These are phyloP conservation scores for Syrphus vitripennis DNA, from an alignment of 2,888 invertebrate species.

Conservation along the genomic window DNA sequence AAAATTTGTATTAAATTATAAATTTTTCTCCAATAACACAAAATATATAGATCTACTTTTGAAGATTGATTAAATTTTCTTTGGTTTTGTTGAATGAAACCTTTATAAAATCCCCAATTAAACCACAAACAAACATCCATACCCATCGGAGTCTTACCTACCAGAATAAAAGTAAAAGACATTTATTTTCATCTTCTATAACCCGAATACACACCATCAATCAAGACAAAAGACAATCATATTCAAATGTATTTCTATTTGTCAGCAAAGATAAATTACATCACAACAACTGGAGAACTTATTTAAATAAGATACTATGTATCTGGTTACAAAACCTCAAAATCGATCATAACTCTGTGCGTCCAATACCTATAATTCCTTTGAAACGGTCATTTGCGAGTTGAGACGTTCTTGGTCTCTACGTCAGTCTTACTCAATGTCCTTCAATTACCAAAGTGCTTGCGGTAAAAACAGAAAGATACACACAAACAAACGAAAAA, in stretches of 20 bases:
- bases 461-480: background rate
- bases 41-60: background rate
- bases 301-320: background rate
- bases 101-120: background rate
- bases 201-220: background rate
- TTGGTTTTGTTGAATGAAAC: background rate
- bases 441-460: slow-evolving; percentile 34
- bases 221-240: background rate
- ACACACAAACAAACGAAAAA: background rate
- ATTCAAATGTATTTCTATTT: background rate
- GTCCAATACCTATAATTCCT: background rate
- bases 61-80: background rate
- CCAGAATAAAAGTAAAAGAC: background rate
- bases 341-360: slow-evolving; percentile 7
- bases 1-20: background rate
- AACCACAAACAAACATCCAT: background rate
- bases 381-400: background rate
- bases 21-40: background rate
- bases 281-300: background rate
- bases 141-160: background rate
- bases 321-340: slow-evolving; percentile 28
- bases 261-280: background rate
- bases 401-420: no score
- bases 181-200: background rate
- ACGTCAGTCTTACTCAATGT: background rate